These are phyloP conservation scores for Capromys pilorides DNA, from an alignment of 2,797 vertebrate species.

Conservation along the genomic window DNA sequence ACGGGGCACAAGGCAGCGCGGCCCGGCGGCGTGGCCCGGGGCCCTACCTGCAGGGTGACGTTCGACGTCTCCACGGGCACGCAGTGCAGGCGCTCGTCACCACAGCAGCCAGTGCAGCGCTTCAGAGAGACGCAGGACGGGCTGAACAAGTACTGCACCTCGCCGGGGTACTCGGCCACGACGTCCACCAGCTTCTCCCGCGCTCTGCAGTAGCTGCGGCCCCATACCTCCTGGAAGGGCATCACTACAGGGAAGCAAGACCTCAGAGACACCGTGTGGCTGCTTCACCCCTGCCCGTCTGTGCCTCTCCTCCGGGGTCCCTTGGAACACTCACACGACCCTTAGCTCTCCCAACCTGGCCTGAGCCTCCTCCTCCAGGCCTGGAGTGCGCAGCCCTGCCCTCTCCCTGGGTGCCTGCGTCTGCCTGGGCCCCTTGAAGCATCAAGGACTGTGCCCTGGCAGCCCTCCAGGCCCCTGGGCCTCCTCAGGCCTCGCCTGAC, in stretches of 20 bases:
- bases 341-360: background rate
- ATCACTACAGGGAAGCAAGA: conserved; percentile 86
- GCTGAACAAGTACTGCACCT: conserved; percentile 95
- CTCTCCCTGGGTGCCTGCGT: background rate
- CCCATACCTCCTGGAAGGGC: conserved; percentile 95
- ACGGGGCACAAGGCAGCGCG: background rate
- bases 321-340: background rate
- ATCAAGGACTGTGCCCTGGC: background rate
- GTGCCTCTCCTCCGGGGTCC: too few relatives aligned
- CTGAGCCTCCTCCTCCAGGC: background rate
- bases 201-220: conserved; percentile 94
- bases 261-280: background rate
- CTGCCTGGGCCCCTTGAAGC: background rate
- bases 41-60: conserved; percentile 93
- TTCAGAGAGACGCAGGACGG: conserved; percentile 94
- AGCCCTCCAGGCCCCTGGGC: background rate
- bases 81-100: conserved; percentile 93
- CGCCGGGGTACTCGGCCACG: conserved; percentile 91
- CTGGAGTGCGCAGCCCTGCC: background rate
- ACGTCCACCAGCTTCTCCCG: conserved; percentile 95
- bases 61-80: conserved; percentile 89
- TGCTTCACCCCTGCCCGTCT: background rate
- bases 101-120: conserved; percentile 95
- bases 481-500: background rate
- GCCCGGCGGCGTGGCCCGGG: fast-evolving